These are phyloP conservation scores for Meriones psammophilus DNA, from an alignment of 2,797 vertebrate genomes.

Conservation along the genomic window DNA sequence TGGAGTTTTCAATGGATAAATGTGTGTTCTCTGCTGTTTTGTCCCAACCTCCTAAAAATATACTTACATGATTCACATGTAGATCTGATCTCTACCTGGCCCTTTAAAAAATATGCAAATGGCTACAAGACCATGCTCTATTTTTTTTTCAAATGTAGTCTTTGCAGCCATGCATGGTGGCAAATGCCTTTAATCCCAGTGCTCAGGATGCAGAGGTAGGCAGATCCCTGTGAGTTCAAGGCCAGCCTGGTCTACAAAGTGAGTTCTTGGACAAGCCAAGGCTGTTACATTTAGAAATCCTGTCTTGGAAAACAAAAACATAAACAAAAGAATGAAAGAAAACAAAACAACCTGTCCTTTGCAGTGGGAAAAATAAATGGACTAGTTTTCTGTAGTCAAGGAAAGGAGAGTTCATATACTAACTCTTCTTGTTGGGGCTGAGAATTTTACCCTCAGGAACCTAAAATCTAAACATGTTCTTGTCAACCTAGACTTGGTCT, in stretches of 20 bases:
- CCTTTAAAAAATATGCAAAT: conserved; percentile 21
- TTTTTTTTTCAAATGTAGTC: not conserved
- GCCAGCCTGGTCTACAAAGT: no score
- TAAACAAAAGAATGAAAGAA: no score
- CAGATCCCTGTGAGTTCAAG: no score
- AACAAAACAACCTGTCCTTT: not conserved
- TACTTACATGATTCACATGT: not conserved
- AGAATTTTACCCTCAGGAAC: conserved; percentile 13
- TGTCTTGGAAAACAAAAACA: no score
- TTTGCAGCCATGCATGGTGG: not conserved
- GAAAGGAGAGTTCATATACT: not conserved
- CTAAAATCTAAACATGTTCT: conserved; percentile 18
- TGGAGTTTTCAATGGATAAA: not conserved
- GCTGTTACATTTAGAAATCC: no score
- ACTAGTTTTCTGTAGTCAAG: not conserved
- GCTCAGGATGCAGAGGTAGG: no score
- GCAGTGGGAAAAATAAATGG: not conserved
- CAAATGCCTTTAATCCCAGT: no score
- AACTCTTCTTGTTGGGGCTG: not conserved
- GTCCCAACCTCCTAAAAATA: not conserved
- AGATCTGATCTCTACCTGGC: not conserved
- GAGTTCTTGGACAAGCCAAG: no score
- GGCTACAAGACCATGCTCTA: not conserved
- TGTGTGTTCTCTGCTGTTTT: not conserved
- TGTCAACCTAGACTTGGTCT: not conserved